Base-by-base conservation (phyloP, 2,113 vertebrate species). In the Tor tambroides region DNA sequence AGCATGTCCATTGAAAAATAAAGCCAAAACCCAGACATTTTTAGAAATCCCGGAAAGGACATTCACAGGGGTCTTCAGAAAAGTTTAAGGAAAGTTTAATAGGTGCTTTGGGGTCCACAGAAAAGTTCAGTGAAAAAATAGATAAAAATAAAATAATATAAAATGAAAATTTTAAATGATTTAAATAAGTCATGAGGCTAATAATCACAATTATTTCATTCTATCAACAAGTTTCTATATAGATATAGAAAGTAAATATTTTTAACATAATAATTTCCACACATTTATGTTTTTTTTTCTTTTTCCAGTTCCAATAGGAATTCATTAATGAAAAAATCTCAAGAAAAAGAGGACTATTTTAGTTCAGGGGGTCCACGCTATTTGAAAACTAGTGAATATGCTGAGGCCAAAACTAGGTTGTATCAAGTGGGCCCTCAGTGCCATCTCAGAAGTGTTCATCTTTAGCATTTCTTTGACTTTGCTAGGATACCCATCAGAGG, bases 401-500 rank as follows among this genome's bases (percentile, higher is more conserved):
- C 72, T 15, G 23, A 46, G 72, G 72, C 11, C 5, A n/a, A 46
- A 15, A 15, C 38, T 75, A 75, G 41, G 23, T n/a, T 75, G 69
- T 38, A 3, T 75, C 32, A 23, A 72, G 32, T 72, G 38, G 19
- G 9, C 75, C 46, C 14, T 21, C 74, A 19, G 43, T 77, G n/a
- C 43, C 26, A 69, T 76, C 26, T 82, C 38, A 59, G 85, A 85
- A 32, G 49, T 72, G 51, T 49, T 51, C 77, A 81, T 79, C 71
- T 59, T 83, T 80, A 87, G 88, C 51, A 74, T 90, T 88, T 85
- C 49, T 28, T 46, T 32, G 14, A 61, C 38, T 76, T 76, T 78
- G 87, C 89, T 84, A 90, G 90, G 89, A 91, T 87, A 91, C 84
- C n/a, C n/a, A 43, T 88, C 72, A 84, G 51, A 23, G 79, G 80